Evolutionary conservation across 2,113 vertebrate genomes (phyloP), one percentile per base, ranked within the genome.

Genomic region (chimpanzee (Pan troglodytes)): DNA sequence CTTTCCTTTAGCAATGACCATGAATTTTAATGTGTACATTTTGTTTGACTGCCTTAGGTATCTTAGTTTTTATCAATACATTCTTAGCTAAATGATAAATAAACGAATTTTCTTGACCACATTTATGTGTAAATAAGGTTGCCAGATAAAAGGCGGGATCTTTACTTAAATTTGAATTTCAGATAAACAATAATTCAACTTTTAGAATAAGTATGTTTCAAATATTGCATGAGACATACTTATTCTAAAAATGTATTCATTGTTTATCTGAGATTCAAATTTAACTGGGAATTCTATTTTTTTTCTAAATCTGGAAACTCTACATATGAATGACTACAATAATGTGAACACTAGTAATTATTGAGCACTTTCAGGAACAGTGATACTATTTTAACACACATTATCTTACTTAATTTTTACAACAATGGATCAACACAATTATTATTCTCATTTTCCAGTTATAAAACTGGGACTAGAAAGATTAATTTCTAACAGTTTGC

Each of bases 221-320:
- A 94, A 61, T 75, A 87, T 70, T 93, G 55, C 0, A 2, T 14
- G 27, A 64, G 27, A 13, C 61, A 32, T 64, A 64, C 27, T 64
- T 64, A 48, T 45, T 27, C 61, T 90, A 73, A 83, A 79, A 89
- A 52, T 70, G 59, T 67, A 75, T 40, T 85, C 35, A 50, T 72
- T 86, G 43, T 88, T 92, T 84, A 73, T 68, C 13, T 88, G 25
- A 91, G 81, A 91, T 85, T 85, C 48, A 97, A n/a, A 89, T 94
- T 48, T 68, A 86, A n/a, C 6, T 43, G 23, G 16, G 35, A 93
- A 40, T 90, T 55, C 61, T 52, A 0, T 30, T 64, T 25, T 5
- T 70, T 79, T 43, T 89, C 22, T 84, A 75, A 87, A 35, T 76
- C 48, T 87, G 61, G 43, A 96, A 80, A 92, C n/a, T 16, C 2